These are phyloP conservation scores for Helicorthomorpha holstii DNA, from an alignment of 1,140 invertebrate species.

Conservation along the genomic window DNA sequence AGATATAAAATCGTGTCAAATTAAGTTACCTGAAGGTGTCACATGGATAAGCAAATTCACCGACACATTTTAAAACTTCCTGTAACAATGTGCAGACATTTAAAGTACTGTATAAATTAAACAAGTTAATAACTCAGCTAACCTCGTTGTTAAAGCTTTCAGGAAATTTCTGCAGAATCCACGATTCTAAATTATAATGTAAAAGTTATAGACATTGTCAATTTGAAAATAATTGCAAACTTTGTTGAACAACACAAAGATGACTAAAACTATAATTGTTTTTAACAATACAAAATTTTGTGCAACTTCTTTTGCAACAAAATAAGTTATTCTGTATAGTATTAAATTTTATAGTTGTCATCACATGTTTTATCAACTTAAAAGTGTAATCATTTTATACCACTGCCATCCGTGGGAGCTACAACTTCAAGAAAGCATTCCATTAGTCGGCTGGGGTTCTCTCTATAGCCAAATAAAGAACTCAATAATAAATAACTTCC, in stretches of 20 bases:
- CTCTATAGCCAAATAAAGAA: slow-evolving; percentile 38
- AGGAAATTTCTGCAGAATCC: slow-evolving; percentile 59
- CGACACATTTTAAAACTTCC: slow-evolving; percentile 57
- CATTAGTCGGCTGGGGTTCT: slow-evolving; percentile 58
- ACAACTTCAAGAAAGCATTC: slow-evolving; percentile 70
- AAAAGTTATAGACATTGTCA: not conserved
- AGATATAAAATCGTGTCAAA: not conserved
- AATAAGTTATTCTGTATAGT: not conserved
- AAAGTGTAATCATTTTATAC: no score
- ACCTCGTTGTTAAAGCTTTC: slow-evolving; percentile 46
- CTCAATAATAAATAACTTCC: no score
- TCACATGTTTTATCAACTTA: no score
- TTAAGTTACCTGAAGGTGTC: slow-evolving; percentile 50
- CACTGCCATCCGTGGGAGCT: slow-evolving; percentile 11
- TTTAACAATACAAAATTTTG: not conserved
- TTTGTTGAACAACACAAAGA: not conserved
- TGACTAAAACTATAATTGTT: not conserved
- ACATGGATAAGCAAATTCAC: slow-evolving; percentile 71
- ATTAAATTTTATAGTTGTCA: no score
- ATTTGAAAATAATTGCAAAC: not conserved
- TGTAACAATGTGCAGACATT: slow-evolving; percentile 6
- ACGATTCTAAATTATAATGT: slow-evolving; percentile 29
- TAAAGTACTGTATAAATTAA: no score
- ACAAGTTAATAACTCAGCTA: not conserved
- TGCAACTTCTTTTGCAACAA: not conserved